Evolutionary conservation across 2,797 vertebrate genomes (phyloP).

Genomic region (Scomberomorus guttatus): DNA sequence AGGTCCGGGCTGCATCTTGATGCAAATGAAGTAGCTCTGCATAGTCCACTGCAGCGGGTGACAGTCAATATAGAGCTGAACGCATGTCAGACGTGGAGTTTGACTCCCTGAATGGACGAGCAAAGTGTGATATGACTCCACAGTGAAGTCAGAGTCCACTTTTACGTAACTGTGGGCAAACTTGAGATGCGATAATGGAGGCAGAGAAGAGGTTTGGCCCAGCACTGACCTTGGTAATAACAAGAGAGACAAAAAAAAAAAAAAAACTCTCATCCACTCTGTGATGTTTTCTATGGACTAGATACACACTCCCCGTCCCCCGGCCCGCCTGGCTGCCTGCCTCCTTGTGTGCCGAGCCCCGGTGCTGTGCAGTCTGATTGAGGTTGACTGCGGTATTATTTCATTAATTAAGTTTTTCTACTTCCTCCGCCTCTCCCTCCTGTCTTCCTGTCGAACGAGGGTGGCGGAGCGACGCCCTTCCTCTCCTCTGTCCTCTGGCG

Average conservation of each 20-base stretch:
- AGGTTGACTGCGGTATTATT: conserved; percentile 75
- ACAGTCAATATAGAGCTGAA: conserved; percentile 2
- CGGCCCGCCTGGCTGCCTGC: background rate
- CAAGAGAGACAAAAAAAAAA: conserved; percentile 24
- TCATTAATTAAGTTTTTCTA: conserved; percentile 76
- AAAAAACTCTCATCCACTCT: conserved; percentile 41
- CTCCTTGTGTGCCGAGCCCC: conserved; percentile 38
- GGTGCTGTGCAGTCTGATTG: conserved; percentile 58
- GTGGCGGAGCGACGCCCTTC: conserved; percentile 69
- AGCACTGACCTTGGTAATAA: conserved; percentile 61
- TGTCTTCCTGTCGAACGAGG: conserved; percentile 54
- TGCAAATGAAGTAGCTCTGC: conserved; percentile 55
- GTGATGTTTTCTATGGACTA: conserved; percentile 39
- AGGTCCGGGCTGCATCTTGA: conserved; percentile 37
- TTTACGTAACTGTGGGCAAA: conserved; percentile 6
- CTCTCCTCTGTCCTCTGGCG: conserved; percentile 70
- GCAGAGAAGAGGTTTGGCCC: conserved; percentile 42
- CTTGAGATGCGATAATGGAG: conserved; percentile 21
- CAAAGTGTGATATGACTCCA: background rate
- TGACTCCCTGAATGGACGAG: conserved; percentile 4
- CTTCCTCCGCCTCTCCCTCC: conserved; percentile 66
- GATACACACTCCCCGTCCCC: conserved; percentile 23
- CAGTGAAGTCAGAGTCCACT: background rate
- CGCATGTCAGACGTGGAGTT: background rate
- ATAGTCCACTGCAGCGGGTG: conserved; percentile 9